Percentiles rank a stretch among this genome's conserved stretches.
Evolutionary conservation across 1,140 invertebrate genomes (phyloP).

Genomic region (Dinoponera quadriceps): DNA sequence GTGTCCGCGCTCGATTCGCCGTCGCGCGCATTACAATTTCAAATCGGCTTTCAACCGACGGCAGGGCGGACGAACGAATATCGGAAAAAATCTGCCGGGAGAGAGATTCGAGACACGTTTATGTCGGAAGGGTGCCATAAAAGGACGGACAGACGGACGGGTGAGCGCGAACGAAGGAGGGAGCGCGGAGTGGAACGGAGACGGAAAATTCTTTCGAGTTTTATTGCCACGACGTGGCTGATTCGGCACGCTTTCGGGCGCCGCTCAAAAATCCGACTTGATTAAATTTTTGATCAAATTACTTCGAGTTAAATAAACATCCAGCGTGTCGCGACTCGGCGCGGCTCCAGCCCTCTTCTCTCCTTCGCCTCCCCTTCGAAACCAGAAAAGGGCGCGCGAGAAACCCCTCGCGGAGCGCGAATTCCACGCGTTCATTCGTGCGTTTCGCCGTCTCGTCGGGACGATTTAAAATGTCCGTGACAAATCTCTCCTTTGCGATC

Average conservation of each 20-base stretch:
- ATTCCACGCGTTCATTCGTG: conserved; percentile 79
- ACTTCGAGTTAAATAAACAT: conserved; percentile 86
- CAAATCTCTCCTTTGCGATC: conserved; percentile 68
- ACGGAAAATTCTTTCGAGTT: conserved; percentile 79
- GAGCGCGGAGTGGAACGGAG: not conserved
- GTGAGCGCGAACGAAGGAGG: not conserved
- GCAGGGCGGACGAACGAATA: conserved; percentile 4
- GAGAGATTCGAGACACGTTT: conserved; percentile 48
- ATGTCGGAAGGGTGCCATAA: conserved; percentile 55
- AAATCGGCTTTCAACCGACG: conserved; percentile 46
- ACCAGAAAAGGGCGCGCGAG: conserved; percentile 3
- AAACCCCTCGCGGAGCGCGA: conserved; percentile 66
- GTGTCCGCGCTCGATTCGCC: not conserved
- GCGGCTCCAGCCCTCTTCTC: conserved; percentile 57
- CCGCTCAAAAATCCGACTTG: conserved; percentile 85
- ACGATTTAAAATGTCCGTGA: conserved; percentile 71
- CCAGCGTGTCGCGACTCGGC: conserved; percentile 69
- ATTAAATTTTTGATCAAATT: conserved; percentile 87
- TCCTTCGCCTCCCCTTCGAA: conserved; percentile 27
- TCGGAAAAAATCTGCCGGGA: conserved; percentile 25
- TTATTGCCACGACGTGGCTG: conserved; percentile 80
- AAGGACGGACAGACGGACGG: conserved; percentile 5
- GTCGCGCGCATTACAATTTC: conserved; percentile 43
- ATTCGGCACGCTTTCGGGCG: conserved; percentile 81
- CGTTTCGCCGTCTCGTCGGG: conserved; percentile 66